A percentile compares a stretch with the other conserved stretches of the same genome.
These are phyloP conservation scores for Agelaius phoeniceus DNA, from an alignment of 2,113 vertebrate species.

Conservation along the genomic window DNA sequence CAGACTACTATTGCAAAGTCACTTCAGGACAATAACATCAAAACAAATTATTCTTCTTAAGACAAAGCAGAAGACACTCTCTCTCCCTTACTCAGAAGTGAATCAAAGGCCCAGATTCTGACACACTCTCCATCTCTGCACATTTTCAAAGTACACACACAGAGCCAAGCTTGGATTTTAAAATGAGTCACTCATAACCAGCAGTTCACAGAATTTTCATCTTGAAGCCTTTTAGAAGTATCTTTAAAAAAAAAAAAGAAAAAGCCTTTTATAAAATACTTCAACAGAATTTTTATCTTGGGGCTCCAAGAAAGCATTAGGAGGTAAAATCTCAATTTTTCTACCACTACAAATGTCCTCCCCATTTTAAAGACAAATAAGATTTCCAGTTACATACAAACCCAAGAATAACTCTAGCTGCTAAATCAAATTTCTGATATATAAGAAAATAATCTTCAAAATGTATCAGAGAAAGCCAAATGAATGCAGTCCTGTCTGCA, in stretches of 20 bases:
- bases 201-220: constrained; percentile 1
- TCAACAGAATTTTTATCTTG: neutral
- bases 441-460: constrained; percentile 4
- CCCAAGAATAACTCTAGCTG: neutral
- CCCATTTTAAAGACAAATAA: neutral
- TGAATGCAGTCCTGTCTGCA: neutral
- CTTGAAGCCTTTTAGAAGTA: neutral
- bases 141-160: neutral
- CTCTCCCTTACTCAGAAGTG: neutral
- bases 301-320: neutral
- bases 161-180: neutral
- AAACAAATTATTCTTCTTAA: neutral
- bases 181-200: neutral
- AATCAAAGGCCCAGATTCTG: neutral
- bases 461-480: neutral
- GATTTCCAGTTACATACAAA: neutral
- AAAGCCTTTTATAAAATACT: neutral
- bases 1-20: neutral
- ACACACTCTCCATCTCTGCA: neutral
- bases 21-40: neutral
- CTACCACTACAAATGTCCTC: neutral
- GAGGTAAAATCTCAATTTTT: neutral
- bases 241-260: neutral
- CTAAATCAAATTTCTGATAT: neutral
- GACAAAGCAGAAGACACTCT: neutral